Base-by-base conservation (phyloP, 2,888 invertebrate species). In the Philereme vetulata region DNA sequence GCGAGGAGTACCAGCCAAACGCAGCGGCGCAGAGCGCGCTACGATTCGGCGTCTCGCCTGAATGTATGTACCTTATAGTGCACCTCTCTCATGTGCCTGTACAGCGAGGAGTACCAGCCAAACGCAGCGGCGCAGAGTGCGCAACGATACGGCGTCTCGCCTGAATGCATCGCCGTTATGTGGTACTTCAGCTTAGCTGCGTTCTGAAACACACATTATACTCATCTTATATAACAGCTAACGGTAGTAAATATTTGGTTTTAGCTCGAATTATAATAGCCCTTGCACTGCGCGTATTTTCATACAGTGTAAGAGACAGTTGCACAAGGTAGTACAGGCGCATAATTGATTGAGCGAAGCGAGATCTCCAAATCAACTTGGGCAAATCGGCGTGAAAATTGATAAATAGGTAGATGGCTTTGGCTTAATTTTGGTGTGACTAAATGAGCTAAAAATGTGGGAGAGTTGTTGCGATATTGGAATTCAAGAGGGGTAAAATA, bases 101-200 rank as follows among this genome's bases (percentile, higher is more conserved):
- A 91, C 1, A 91, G 80, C n/a, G 83, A 83, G 57, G 88, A 88
- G 81, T 90, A 90, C 91, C 91, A 91, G 33, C 88, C 86, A 77
- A 91, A 91, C 56, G 88, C 81, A 32, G 89, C 88, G 54, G 61
- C 64, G 65, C 92, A 92, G 38, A 81, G 81, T 21, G 65, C 71
- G 67, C 92, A 92, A 46, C 73, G 77, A 80, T 90, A 88, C 0
- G 90, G 91, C 0, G 89, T 90, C 72, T 85, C 85, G 6, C 82
- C 80, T 1, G 87, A 88, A 72, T 92, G 92, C 83, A 89, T 85
- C 56, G 90, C 90, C 42, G 86, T 80, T 60, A 91, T 91, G 74
- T 91, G 91, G 70, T 90, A 90, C 65, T 88, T 88, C 11, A 92
- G 67, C 51, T 90, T 90, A 0, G 91, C 89, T 0, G 86, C 81